A percentile compares a stretch with the other conserved stretches of the same genome.
These are phyloP conservation scores for Nyctereutes procyonoides DNA, from an alignment of 2,113 vertebrate species.

Conservation along the genomic window DNA sequence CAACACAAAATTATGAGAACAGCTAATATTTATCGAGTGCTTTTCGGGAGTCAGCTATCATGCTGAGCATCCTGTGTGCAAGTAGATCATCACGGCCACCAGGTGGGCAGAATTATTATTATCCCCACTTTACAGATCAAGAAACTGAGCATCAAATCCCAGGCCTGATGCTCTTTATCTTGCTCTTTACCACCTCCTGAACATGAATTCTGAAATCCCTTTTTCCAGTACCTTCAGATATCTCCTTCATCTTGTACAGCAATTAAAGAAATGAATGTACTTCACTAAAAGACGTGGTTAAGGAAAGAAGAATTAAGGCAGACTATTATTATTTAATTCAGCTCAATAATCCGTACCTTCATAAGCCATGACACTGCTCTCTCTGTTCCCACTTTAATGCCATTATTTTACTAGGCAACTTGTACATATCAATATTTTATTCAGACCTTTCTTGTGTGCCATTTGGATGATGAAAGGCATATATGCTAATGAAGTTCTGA, in stretches of 20 bases:
- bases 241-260: not conserved
- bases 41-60: not conserved
- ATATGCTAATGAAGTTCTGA: conserved; percentile 51
- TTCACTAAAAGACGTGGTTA: not conserved
- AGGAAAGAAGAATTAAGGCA: conserved; percentile 42
- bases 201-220: not conserved
- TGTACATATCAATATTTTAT: conserved; percentile 66
- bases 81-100: not conserved
- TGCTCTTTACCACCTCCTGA: not conserved
- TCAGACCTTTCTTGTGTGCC: not conserved
- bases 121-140: not conserved
- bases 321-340: conserved; percentile 26
- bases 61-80: not conserved
- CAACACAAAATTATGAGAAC: not conserved
- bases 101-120: not conserved
- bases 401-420: conserved; percentile 34
- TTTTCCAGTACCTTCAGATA: not conserved
- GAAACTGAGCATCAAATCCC: not conserved
- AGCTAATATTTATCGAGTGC: not conserved
- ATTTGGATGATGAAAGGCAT: conserved; percentile 12
- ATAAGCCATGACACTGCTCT: not conserved
- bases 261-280: conserved; percentile 35
- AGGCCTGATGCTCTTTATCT: not conserved
- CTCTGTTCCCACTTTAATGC: conserved; percentile 9
- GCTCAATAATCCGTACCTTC: not conserved